phyloP scores from a whole-genome alignment of 1,140 invertebrate species.

The Apis mellifera region DNA sequence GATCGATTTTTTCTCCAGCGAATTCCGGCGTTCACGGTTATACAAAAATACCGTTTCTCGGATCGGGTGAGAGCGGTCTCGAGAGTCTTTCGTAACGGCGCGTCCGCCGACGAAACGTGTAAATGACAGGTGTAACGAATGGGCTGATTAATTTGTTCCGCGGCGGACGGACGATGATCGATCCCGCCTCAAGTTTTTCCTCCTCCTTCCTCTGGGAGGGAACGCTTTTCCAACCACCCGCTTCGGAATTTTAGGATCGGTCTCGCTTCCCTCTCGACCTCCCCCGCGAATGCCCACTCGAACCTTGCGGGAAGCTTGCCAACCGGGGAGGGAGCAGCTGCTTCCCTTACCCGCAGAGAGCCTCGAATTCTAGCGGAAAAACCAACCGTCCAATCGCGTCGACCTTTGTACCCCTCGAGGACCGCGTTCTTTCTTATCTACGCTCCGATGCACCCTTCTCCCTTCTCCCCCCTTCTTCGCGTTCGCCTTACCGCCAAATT shows the following conservation, averaged over 20 bases:
- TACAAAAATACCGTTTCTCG: slow-evolving; percentile 7
- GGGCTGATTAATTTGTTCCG: slow-evolving; percentile 47
- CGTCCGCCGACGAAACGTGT: slow-evolving; percentile 11
- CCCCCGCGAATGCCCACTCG: not conserved
- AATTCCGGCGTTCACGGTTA: too few relatives aligned
- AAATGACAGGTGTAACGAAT: slow-evolving; percentile 51
- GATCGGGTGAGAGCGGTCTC: not conserved
- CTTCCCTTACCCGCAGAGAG: not conserved
- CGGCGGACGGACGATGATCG: slow-evolving; percentile 28
- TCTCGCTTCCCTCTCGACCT: not conserved
- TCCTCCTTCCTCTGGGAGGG: not conserved
- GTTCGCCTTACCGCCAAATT: slow-evolving; percentile 13
- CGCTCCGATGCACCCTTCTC: not conserved
- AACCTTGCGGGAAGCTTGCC: slow-evolving; percentile 53
- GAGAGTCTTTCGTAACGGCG: slow-evolving; percentile 1
- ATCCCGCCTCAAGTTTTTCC: slow-evolving; percentile 19
- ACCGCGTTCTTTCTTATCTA: slow-evolving; percentile 45
- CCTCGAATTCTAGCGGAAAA: slow-evolving; percentile 38
- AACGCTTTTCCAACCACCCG: not conserved
- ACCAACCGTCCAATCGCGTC: slow-evolving; percentile 34
- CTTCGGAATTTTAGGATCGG: not conserved
- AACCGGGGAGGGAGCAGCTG: slow-evolving; percentile 18
- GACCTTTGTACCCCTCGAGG: slow-evolving; percentile 40
- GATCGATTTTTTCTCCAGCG: too few relatives aligned
- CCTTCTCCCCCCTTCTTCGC: not conserved